Evolutionary conservation across 2,888 invertebrate genomes (phyloP), one percentile per base, ranked within the genome.

Genomic region (Koerneria pararmatus): DNA sequence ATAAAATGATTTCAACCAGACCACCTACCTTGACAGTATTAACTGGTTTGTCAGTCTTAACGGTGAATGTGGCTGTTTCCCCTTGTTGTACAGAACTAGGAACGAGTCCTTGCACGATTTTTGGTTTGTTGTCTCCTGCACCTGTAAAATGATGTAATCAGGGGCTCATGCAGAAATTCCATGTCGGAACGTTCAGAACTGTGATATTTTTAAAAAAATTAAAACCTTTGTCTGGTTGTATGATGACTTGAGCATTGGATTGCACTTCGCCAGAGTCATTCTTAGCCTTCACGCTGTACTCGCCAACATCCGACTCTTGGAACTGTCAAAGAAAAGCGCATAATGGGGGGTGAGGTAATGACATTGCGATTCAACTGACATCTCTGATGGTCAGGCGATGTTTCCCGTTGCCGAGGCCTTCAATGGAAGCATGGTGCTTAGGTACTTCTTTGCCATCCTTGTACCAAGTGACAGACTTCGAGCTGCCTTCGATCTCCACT

Each of bases 401-500:
- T 66, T 78, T 78, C 61, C 80, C 79, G 62, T 79, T 73, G 29
- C 78, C 78, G 34, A 82, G 69, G 53, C 79, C 78, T 46, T 79
- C 77, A 19, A 69, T 31, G 53, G 73, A 71, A 1, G 71, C 71
- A 27, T 71, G 60, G 5, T 22, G 58, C n/a, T 73, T 75, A 46
- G 68, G 69, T 32, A 78, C 54, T 66, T 77, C 75, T 15, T 75
- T 70, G 35, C 76, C 79, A 65, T 78, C 75, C 65, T 78, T 78
- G 69, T 73, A 89, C 95, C 95, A 95, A 80, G 89, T 90, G 29
- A 95, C 89, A 69, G 89, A 89, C 71, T 89, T 89, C 29, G 0
- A 93, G 92, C 78, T 74, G 57, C 80, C 80, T 62, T 76, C 80
- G 32, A 80, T 74, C 62, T 80, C 78, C 29, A 80, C 72, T 65